Percentiles rank a stretch among this genome's conserved stretches.
Conservation (phyloP, 2,888 invertebrate genomes). For the Protodeltote pygarga region DNA sequence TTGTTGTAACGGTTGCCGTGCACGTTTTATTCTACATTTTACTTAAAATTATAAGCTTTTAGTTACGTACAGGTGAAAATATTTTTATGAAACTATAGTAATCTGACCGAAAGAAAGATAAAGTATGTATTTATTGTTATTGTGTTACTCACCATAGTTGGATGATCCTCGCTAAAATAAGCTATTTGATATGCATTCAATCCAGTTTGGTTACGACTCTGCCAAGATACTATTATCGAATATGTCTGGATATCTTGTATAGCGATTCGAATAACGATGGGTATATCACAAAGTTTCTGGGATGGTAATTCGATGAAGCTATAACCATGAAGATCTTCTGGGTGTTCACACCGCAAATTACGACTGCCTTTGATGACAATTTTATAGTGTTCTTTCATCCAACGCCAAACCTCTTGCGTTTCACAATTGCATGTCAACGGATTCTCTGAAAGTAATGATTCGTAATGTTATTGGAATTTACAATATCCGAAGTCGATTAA, state of each 20-base stretch:
- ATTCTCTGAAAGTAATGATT: slow-evolving; percentile 89
- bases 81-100: slow-evolving; percentile 28
- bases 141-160: slow-evolving; percentile 83
- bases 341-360: slow-evolving; percentile 93
- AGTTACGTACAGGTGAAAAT: slow-evolving; percentile 55
- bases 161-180: slow-evolving; percentile 89
- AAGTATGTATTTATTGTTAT: no score
- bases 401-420: slow-evolving; percentile 96
- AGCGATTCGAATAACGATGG: slow-evolving; percentile 93
- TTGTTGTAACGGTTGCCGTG: slow-evolving; percentile 78
- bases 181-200: slow-evolving; percentile 94
- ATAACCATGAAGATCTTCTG: slow-evolving; percentile 92
- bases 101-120: slow-evolving; percentile 21
- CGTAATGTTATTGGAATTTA: slow-evolving; percentile 4
- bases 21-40: slow-evolving; percentile 67
- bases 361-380: slow-evolving; percentile 88
- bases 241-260: slow-evolving; percentile 96
- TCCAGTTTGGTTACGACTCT: slow-evolving; percentile 94
- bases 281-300: slow-evolving; percentile 94
- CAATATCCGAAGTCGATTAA: background rate
- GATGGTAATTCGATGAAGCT: slow-evolving; percentile 93
- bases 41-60: slow-evolving; percentile 61
- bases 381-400: slow-evolving; percentile 96
- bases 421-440: slow-evolving; percentile 96
- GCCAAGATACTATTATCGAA: slow-evolving; percentile 95